A percentile compares a stretch with the other conserved stretches of the same genome.
Evolutionary conservation across 2,888 invertebrate genomes (phyloP).

Genomic region (Nephrocerus scutellatus): DNA sequence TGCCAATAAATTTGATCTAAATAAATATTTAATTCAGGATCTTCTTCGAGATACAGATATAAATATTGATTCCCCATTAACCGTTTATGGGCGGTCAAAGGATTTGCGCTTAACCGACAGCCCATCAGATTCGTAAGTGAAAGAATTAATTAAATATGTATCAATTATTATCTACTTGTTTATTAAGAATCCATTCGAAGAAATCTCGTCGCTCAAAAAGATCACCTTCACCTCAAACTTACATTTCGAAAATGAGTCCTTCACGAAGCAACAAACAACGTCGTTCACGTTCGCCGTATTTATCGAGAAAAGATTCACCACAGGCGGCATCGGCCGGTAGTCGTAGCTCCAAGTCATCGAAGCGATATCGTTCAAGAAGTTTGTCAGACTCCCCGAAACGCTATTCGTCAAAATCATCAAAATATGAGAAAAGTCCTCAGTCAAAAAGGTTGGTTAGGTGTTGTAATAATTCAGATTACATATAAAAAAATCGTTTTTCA

Average conservation of each 20-base stretch:
- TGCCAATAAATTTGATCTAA: constrained; percentile 6
- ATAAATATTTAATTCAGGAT: not conserved
- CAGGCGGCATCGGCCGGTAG: constrained; percentile 38
- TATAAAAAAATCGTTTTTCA: too few relatives aligned
- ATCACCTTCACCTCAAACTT: constrained; percentile 33
- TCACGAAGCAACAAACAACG: constrained; percentile 42
- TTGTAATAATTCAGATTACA: constrained; percentile 3
- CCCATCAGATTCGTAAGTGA: too few relatives aligned
- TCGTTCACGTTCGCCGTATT: constrained; percentile 48
- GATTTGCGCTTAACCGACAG: too few relatives aligned
- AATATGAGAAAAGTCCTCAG: constrained; percentile 34
- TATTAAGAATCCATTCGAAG: constrained; percentile 23
- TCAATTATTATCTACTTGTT: too few relatives aligned
- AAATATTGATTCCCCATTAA: too few relatives aligned
- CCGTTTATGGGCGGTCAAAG: too few relatives aligned
- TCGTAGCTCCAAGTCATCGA: constrained; percentile 27
- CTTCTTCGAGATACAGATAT: not conserved
- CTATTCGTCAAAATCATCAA: constrained; percentile 29
- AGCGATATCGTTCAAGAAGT: constrained; percentile 36
- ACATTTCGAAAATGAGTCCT: constrained; percentile 37
- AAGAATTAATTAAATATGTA: too few relatives aligned
- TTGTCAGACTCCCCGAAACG: constrained; percentile 39
- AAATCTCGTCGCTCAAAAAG: constrained; percentile 29
- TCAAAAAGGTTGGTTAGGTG: constrained; percentile 27
- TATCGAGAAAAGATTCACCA: constrained; percentile 26